A percentile compares a stretch with the other conserved stretches of the same genome.
phyloP scores from a whole-genome alignment of 2,113 vertebrate species.

The Melanerpes formicivorus region DNA sequence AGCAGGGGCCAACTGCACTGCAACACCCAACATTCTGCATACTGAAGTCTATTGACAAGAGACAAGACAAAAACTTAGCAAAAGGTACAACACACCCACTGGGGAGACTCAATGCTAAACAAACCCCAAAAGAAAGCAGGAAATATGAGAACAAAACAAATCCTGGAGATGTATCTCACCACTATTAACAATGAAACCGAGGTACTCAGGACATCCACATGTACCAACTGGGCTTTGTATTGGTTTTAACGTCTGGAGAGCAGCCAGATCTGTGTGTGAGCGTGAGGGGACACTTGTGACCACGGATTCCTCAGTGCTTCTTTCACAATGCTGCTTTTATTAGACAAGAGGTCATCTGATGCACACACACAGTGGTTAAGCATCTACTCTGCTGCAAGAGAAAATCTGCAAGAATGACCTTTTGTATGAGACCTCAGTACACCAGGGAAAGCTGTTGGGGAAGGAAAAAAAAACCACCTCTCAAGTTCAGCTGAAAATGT shows the following conservation, averaged over 20 bases:
- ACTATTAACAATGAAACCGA: conserved; percentile 26
- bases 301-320: background rate
- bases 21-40: conserved; percentile 67
- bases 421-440: background rate
- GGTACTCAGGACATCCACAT: conserved; percentile 61
- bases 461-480: background rate
- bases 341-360: background rate
- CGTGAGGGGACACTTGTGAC: background rate
- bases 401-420: background rate
- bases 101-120: conserved; percentile 66
- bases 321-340: conserved; percentile 14
- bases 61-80: conserved; percentile 75
- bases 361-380: background rate
- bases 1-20: conserved; percentile 59
- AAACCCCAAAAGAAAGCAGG: background rate
- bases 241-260: conserved; percentile 36
- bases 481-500: background rate
- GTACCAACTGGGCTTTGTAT: background rate
- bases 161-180: conserved; percentile 47
- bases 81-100: conserved; percentile 70
- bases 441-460: background rate
- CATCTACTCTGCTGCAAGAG: background rate
- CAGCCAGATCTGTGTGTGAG: conserved; percentile 21
- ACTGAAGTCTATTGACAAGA: conserved; percentile 75
- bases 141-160: background rate